Percentiles rank a stretch among this genome's conserved stretches.
phyloP scores from a whole-genome alignment of 30 jellyfish, hydroid and myxozoan species.

The Sanderia malayensis region DNA sequence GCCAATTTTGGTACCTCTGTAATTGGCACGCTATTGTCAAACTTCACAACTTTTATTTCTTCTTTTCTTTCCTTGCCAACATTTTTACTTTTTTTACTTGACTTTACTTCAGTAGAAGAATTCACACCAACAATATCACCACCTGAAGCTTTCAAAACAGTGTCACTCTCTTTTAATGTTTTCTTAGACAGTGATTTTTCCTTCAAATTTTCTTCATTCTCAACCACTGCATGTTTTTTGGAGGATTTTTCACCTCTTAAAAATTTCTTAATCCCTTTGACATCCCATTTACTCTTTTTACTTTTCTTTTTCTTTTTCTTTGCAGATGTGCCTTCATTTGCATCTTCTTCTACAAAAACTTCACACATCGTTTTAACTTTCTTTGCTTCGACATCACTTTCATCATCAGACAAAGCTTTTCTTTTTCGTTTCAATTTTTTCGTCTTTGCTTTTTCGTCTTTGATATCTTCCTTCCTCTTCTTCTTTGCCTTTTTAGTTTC shows the following conservation, averaged over 20 bases:
- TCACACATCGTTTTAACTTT: not conserved
- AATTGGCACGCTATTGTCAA: not conserved
- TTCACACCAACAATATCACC: no score
- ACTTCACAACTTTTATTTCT: not conserved
- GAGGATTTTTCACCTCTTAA: not conserved
- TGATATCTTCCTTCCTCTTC: slow-evolving; percentile 1
- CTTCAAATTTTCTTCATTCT: no score
- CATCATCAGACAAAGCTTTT: not conserved
- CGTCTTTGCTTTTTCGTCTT: not conserved
- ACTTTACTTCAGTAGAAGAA: no score
- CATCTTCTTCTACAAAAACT: not conserved
- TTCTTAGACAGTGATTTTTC: no score
- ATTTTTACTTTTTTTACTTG: not conserved
- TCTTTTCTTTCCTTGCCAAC: not conserved
- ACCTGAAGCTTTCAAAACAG: no score
- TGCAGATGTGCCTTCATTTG: not conserved
- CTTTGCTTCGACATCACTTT: not conserved
- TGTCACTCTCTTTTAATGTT: no score
- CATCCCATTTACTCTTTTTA: not conserved
- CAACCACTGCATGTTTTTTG: not conserved
- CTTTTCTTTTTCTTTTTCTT: not conserved
- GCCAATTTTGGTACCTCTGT: not conserved
- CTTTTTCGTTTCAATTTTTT: not conserved
- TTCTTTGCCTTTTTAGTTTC: not conserved
- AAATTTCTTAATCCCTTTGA: not conserved